These are phyloP conservation scores for Lithophane socia DNA, from an alignment of 2,888 invertebrate species.

Conservation along the genomic window DNA sequence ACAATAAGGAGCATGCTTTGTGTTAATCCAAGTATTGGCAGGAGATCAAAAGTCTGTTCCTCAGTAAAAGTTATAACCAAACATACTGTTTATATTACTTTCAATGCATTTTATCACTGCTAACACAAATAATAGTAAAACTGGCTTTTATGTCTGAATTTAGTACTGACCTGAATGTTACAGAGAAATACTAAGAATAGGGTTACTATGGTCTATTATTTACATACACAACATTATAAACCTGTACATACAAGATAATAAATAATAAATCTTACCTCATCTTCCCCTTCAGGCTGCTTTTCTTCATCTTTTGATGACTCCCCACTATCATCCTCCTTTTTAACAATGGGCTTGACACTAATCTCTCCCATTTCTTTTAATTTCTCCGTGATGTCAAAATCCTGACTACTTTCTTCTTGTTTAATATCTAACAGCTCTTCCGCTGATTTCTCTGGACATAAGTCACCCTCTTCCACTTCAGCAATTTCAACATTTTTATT, in stretches of 20 bases:
- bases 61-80: conserved; percentile 48
- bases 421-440: conserved; percentile 85
- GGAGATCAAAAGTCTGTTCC: conserved; percentile 51
- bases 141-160: conserved; percentile 45
- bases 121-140: conserved; percentile 48
- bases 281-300: conserved; percentile 83
- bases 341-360: conserved; percentile 84
- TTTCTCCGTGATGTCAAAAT: conserved; percentile 91
- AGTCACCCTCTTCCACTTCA: conserved; percentile 85
- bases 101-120: conserved; percentile 50
- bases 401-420: conserved; percentile 85
- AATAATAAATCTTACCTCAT: conserved; percentile 79
- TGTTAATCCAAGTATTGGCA: conserved; percentile 47
- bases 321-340: conserved; percentile 76
- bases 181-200: conserved; percentile 39
- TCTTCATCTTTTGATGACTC: conserved; percentile 72
- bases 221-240: conserved; percentile 3
- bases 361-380: conserved; percentile 92
- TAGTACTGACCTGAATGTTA: conserved; percentile 45
- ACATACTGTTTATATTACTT: conserved; percentile 36
- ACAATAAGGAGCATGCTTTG: conserved; percentile 26
- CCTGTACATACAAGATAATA: background rate
- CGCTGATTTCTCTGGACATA: conserved; percentile 84
- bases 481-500: conserved; percentile 88
- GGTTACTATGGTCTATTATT: conserved; percentile 10